Evolutionary conservation across 1,140 invertebrate species (phyloP).

Genomic region (Drepana arcuata): DNA sequence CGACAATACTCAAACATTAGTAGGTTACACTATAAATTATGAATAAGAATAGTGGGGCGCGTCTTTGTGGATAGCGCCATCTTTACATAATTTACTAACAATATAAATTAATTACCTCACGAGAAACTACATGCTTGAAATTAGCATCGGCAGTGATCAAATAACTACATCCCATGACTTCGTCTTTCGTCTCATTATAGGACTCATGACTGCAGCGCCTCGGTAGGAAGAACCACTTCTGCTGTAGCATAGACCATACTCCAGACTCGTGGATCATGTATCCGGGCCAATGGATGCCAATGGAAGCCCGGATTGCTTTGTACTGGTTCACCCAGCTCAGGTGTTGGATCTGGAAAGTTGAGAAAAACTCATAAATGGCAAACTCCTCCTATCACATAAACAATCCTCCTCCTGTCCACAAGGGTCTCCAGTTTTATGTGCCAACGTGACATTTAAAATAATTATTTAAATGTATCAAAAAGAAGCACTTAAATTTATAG

Average conservation of each 20-base stretch:
- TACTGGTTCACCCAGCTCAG: conserved; percentile 82
- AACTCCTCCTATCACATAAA: too few species aligned
- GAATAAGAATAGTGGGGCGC: too few species aligned
- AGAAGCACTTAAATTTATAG: too few species aligned
- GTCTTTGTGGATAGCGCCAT: too few species aligned
- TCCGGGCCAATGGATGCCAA: conserved; percentile 78
- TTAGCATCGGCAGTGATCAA: conserved; percentile 87
- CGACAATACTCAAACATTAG: too few species aligned
- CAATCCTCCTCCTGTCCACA: too few species aligned
- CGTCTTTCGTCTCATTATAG: conserved; percentile 94
- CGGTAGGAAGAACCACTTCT: conserved; percentile 96
- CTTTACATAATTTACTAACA: too few species aligned
- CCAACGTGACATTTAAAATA: too few species aligned
- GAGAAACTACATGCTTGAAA: conserved; percentile 82
- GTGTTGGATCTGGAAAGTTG: conserved; percentile 78
- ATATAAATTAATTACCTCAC: conserved; percentile 73
- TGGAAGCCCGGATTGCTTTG: conserved; percentile 71
- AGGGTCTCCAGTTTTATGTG: too few species aligned
- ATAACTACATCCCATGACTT: conserved; percentile 92
- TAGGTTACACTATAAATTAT: too few species aligned
- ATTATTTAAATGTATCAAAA: too few species aligned
- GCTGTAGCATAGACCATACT: conserved; percentile 87
- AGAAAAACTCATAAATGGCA: too few species aligned
- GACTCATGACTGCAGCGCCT: conserved; percentile 88
- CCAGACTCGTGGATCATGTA: conserved; percentile 98